These are phyloP conservation scores for Larimichthys crocea DNA, from an alignment of 2,113 vertebrate genomes.

Conservation along the genomic window DNA sequence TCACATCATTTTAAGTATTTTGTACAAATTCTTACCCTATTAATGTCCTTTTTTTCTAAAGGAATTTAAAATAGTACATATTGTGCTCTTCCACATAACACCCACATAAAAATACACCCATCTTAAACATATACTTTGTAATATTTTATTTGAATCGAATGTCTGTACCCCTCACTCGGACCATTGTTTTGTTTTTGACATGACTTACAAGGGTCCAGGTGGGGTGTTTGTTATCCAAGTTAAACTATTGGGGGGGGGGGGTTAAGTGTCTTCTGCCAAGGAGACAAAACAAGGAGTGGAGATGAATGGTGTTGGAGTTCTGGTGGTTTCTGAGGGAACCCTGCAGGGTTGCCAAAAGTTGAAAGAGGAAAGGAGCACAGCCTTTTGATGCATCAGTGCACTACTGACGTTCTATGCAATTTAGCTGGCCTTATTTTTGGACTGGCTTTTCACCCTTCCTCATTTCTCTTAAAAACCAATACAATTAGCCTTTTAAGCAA, in stretches of 20 bases:
- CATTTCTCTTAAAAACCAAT: constrained; percentile 51
- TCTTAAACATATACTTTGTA: constrained; percentile 27
- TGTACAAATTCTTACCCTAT: constrained; percentile 55
- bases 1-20: constrained; percentile 66
- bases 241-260: not conserved
- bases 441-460: constrained; percentile 63
- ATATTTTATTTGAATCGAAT: constrained; percentile 38
- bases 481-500: constrained; percentile 71
- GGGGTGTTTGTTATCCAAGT: constrained; percentile 37
- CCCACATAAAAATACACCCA: constrained; percentile 17
- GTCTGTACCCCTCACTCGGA: constrained; percentile 25
- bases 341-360: constrained; percentile 63
- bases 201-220: constrained; percentile 18
- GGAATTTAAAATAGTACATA: constrained; percentile 68
- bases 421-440: constrained; percentile 79
- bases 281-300: constrained; percentile 49
- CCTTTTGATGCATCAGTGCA: constrained; percentile 72
- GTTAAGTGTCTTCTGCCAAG: constrained; percentile 59
- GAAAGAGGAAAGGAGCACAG: constrained; percentile 77
- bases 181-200: constrained; percentile 26
- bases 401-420: constrained; percentile 85
- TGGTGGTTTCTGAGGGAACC: constrained; percentile 68
- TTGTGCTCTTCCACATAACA: constrained; percentile 52
- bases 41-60: constrained; percentile 60
- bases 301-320: constrained; percentile 56